phyloP scores from a whole-genome alignment of 1,140 invertebrate genomes.

The Euschistus heros region DNA sequence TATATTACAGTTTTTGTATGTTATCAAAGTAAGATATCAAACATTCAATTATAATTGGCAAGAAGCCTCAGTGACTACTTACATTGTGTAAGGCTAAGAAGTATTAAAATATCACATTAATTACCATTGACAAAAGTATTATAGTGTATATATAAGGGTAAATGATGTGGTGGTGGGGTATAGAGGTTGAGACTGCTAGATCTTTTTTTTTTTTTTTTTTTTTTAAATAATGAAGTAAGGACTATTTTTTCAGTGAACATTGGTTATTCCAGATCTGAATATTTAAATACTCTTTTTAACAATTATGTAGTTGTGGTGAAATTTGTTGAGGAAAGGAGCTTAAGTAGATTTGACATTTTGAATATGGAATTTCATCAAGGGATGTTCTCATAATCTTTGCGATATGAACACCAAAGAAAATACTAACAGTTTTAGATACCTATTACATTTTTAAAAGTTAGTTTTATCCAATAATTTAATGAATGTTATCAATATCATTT shows the following conservation, averaged over 20 bases:
- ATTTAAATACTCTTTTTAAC: background rate
- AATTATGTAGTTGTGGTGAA: background rate
- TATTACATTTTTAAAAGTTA: too few species aligned
- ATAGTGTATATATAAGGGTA: slow-evolving; percentile 6
- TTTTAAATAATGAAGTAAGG: background rate
- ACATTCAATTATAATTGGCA: background rate
- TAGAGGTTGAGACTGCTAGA: slow-evolving; percentile 8
- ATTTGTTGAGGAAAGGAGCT: background rate
- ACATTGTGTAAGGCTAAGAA: background rate
- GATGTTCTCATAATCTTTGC: too few species aligned
- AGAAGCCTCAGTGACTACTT: background rate
- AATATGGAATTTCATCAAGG: too few species aligned
- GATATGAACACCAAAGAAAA: too few species aligned
- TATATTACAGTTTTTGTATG: background rate
- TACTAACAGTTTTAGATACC: too few species aligned
- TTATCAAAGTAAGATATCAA: background rate
- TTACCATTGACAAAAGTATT: slow-evolving; percentile 9
- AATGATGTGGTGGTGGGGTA: slow-evolving; percentile 1
- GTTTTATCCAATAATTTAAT: too few species aligned
- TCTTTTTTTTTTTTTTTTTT: too few species aligned
- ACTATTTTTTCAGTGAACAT: background rate
- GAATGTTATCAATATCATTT: too few species aligned
- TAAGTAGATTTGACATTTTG: background rate
- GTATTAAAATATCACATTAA: background rate
- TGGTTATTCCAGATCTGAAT: slow-evolving; percentile 1